Evolutionary conservation across 1,140 invertebrate genomes (phyloP), one percentile per base, ranked within the genome.

Genomic region (Hylaeus anthracinus): DNA sequence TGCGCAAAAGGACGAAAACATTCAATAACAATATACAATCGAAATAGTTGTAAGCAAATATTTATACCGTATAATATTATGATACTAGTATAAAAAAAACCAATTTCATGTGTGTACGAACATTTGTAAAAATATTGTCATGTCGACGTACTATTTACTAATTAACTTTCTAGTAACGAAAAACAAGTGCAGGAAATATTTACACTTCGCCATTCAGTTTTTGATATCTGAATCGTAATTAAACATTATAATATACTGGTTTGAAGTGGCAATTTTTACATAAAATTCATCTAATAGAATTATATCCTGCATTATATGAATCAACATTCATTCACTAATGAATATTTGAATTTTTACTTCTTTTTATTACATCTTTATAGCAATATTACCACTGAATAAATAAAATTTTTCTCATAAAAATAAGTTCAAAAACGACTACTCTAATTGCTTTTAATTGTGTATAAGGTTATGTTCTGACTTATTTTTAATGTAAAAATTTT

Each of bases 31-130:
- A 79, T 78, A 76, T 64, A 84, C 87, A 85, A 88, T 89, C 72
- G 83, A 89, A 88, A 74, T 88, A 88, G 71, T 71, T 72, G 53
- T 89, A 90, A 90, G 84, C 69, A 77, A 88, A 81, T 84, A 88
- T 82, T 87, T 86, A 82, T 84, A 84, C 66, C 65, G 58, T 77
- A 80, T 77, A 71, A 61, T 75, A 76, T 69, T 81, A 87, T 72
- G 58, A 85, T 84, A 84, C 64, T 87, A 86, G n/a, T 43, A 82
- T 79, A 72, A 79, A 79, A 77, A 64, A 58, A 10, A 60, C 37
- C 10, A 45, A 85, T 75, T 84, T 65, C 45, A 81, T 76, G 66
- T 80, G 82, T 79, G 81, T 88, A 81, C 72, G 73, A 72, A 78
- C 41, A 78, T 64, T 88, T 88, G 86, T 88, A 88, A 88, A 85